These are phyloP conservation scores for Lampropteryx suffumata DNA, from an alignment of 2,888 invertebrate genomes.

Conservation along the genomic window DNA sequence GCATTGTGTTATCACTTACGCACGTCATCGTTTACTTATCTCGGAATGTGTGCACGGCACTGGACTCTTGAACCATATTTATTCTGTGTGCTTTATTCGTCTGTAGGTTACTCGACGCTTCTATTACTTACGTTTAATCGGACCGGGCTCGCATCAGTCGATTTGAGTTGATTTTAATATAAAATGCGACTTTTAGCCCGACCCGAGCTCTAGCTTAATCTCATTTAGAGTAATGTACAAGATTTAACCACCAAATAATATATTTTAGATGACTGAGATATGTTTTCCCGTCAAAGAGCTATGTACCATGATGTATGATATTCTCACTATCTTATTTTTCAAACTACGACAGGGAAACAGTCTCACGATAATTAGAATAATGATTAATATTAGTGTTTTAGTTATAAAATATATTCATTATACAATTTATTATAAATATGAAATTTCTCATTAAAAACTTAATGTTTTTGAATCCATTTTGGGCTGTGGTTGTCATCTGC, in stretches of 20 bases:
- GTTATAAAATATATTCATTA: conserved; percentile 19
- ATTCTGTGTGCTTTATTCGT: no score
- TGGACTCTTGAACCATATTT: conserved; percentile 23
- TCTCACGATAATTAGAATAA: conserved; percentile 29
- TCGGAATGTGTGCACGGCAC: conserved; percentile 59
- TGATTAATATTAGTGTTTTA: conserved; percentile 23
- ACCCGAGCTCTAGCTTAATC: conserved; percentile 57
- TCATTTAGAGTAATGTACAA: conserved; percentile 77
- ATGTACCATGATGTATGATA: not conserved
- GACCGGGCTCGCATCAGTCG: conserved; percentile 3
- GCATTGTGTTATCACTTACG: conserved; percentile 20
- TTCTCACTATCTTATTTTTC: conserved; percentile 15
- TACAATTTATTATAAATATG: conserved; percentile 24
- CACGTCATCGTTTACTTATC: conserved; percentile 35
- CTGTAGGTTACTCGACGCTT: conserved; percentile 44
- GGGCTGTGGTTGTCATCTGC: conserved; percentile 68
- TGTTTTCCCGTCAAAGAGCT: conserved; percentile 1
- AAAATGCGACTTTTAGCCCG: conserved; percentile 11
- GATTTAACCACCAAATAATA: conserved; percentile 79
- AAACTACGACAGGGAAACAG: conserved; percentile 6
- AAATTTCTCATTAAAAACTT: conserved; percentile 30
- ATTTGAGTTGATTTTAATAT: not conserved
- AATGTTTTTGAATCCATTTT: conserved; percentile 28
- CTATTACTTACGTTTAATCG: conserved; percentile 28
- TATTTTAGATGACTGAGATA: conserved; percentile 50